phyloP scores from a whole-genome alignment of 2,113 vertebrate genomes.

The Myotis yumanensis region DNA sequence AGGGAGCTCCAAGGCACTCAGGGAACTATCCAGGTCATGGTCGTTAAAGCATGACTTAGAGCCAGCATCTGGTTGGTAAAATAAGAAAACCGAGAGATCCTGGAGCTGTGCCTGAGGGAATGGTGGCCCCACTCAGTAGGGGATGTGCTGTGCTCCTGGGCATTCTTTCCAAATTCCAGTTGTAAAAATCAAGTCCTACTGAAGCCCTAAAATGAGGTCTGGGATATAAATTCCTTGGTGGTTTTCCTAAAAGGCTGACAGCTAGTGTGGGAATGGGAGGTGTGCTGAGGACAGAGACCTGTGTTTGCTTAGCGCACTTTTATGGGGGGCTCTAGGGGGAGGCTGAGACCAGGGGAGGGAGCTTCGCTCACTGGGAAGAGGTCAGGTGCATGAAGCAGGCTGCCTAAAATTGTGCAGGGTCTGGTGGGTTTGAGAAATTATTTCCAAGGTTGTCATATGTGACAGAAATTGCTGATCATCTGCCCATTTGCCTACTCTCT shows the following conservation, averaged over 20 bases:
- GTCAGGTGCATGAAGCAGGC: rapidly evolving
- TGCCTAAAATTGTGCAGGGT: not conserved
- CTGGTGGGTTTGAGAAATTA: not conserved
- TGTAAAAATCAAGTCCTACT: not conserved
- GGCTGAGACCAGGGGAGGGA: not conserved
- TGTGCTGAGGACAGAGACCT: not conserved
- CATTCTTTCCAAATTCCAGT: constrained; percentile 20
- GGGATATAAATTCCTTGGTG: not conserved
- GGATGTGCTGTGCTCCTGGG: not conserved
- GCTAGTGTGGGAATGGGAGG: not conserved
- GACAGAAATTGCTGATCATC: not conserved
- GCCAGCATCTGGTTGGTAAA: not conserved
- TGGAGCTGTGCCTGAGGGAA: not conserved
- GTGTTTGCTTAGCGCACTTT: not conserved
- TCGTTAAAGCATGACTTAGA: not conserved
- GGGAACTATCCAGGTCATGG: not conserved
- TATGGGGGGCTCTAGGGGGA: no score
- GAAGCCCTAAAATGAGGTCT: not conserved
- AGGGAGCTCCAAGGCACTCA: not conserved
- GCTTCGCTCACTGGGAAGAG: not conserved
- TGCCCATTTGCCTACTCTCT: not conserved
- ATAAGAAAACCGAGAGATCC: not conserved
- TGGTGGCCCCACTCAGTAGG: not conserved
- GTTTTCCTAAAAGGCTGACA: not conserved
- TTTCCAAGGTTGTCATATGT: not conserved